Evolutionary conservation across 2,888 invertebrate species (phyloP).

Genomic region (Mythimna pallens): DNA sequence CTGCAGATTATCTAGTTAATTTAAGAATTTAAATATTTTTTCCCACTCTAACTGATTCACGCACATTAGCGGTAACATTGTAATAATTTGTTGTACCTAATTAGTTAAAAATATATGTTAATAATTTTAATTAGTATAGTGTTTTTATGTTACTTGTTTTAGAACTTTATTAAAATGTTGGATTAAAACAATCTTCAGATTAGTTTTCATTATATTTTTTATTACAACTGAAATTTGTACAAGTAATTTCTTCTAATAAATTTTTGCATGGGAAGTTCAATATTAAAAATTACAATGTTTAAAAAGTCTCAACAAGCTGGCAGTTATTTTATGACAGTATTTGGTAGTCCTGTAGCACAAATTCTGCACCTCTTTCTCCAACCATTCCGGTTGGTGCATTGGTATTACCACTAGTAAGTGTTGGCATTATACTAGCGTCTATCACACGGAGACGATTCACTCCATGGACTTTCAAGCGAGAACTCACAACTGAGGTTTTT

Average conservation of each 20-base stretch:
- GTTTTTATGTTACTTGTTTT: too few relatives aligned
- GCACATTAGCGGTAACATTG: too few relatives aligned
- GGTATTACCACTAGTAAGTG: constrained; percentile 94
- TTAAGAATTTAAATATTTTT: too few relatives aligned
- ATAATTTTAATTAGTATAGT: too few relatives aligned
- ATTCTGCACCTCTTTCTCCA: constrained; percentile 94
- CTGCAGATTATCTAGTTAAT: too few relatives aligned
- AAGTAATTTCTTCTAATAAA: neutral
- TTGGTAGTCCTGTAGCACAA: constrained; percentile 90
- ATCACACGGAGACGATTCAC: constrained; percentile 92
- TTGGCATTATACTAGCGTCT: constrained; percentile 95
- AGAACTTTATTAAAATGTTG: too few relatives aligned
- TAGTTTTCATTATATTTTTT: neutral
- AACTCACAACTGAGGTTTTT: constrained; percentile 81
- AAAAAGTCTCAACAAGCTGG: neutral
- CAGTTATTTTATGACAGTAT: neutral
- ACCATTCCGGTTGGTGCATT: constrained; percentile 95
- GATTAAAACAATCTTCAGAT: neutral
- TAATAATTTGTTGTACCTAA: too few relatives aligned
- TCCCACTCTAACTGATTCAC: too few relatives aligned
- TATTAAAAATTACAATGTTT: neutral
- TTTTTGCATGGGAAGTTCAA: neutral
- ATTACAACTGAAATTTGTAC: neutral
- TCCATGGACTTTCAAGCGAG: constrained; percentile 92
- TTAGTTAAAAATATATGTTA: too few relatives aligned